Conservation (phyloP, 1,140 invertebrate genomes). For the Cyphomyrmex costatus region DNA sequence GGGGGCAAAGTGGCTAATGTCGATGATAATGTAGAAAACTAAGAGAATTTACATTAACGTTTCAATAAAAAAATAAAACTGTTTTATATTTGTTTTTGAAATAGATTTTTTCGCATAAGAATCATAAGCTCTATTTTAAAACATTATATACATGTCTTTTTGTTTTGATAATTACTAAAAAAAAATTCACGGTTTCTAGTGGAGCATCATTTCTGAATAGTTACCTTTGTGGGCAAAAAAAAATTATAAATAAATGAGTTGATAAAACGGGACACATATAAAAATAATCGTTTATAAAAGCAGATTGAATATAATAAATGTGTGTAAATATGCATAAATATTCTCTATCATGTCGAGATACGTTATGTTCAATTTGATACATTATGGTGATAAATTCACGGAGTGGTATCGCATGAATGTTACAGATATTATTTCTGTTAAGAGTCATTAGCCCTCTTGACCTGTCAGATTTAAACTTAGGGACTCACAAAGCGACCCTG, state of each 20-base stretch:
- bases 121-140: too few relatives aligned
- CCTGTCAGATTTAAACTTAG: slow-evolving; percentile 15
- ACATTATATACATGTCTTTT: too few relatives aligned
- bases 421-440: slow-evolving; percentile 24
- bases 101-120: too few relatives aligned
- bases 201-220: not conserved
- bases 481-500: not conserved
- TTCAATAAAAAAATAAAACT: too few relatives aligned
- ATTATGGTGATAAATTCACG: not conserved
- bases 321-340: not conserved
- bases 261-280: not conserved
- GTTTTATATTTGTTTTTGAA: too few relatives aligned
- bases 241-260: slow-evolving; percentile 6
- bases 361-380: slow-evolving; percentile 9
- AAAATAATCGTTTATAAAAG: slow-evolving; percentile 12
- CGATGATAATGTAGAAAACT: too few relatives aligned
- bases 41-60: too few relatives aligned
- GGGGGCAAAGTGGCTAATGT: too few relatives aligned
- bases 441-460: slow-evolving; percentile 20
- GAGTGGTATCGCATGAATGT: not conserved
- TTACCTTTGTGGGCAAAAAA: not conserved
- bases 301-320: slow-evolving; percentile 13
- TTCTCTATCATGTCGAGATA: not conserved
- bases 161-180: too few relatives aligned
- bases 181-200: too few relatives aligned